phyloP scores from a whole-genome alignment of 30 jellyfish, hydroid and myxozoan genomes.

The Cassiopea andromeda region DNA sequence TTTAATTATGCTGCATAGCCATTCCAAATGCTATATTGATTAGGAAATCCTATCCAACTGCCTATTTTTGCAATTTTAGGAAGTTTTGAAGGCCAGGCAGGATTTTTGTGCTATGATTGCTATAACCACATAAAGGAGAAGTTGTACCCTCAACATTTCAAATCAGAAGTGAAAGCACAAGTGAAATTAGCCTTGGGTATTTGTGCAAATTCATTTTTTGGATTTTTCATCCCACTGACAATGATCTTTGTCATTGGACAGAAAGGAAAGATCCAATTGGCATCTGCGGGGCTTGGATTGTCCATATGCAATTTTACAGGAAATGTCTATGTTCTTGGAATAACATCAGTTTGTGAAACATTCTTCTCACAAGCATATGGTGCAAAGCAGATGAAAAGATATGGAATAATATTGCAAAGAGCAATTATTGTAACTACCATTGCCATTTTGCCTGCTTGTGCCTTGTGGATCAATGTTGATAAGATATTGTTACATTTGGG shows the following conservation, averaged over 20 bases:
- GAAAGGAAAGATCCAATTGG: conserved; percentile 34
- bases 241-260: conserved; percentile 61
- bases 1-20: no score
- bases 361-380: conserved; percentile 68
- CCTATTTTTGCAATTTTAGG: not conserved
- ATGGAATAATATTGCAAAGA: conserved; percentile 54
- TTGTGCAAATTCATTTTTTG: conserved; percentile 25
- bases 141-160: conserved; percentile 29
- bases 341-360: not conserved
- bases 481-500: no score
- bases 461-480: no score
- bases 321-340: conserved; percentile 30
- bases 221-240: conserved; percentile 43
- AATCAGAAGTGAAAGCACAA: conserved; percentile 27
- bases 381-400: conserved; percentile 40
- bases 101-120: conserved; percentile 12
- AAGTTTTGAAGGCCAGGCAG: conserved; percentile 1
- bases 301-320: conserved; percentile 67
- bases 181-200: conserved; percentile 55
- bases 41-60: no score
- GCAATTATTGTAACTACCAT: conserved; percentile 26
- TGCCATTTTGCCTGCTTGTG: conserved; percentile 28
- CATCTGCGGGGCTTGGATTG: conserved; percentile 67
- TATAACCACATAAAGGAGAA: conserved; percentile 12
- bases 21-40: not conserved